Evolutionary conservation across 2,888 invertebrate genomes (phyloP).

Genomic region (Galerucella nymphaeae): DNA sequence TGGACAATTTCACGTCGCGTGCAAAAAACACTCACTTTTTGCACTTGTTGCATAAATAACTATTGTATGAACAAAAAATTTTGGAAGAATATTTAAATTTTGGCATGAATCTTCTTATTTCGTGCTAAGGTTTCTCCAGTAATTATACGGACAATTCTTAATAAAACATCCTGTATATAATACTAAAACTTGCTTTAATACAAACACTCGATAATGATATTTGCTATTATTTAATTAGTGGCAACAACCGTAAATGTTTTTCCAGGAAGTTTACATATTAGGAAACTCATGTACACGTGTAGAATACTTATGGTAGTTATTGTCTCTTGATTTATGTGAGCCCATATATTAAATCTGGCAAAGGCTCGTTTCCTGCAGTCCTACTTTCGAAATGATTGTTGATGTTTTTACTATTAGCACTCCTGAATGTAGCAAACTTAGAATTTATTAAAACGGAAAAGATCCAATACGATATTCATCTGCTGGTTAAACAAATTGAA

Average conservation of each 20-base stretch:
- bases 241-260: constrained; percentile 20
- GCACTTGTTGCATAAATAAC: too few species aligned
- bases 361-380: constrained; percentile 16
- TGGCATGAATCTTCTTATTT: too few species aligned
- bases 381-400: constrained; percentile 9
- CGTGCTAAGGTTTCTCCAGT: too few species aligned
- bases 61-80: too few species aligned
- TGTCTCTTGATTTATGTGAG: constrained; percentile 26
- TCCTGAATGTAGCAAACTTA: not conserved
- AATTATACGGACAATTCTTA: not conserved
- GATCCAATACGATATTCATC: not conserved
- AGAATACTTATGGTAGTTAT: constrained; percentile 38
- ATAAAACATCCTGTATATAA: not conserved
- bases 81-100: too few species aligned
- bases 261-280: constrained; percentile 50
- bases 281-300: constrained; percentile 43
- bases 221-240: constrained; percentile 15
- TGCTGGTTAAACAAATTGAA: not conserved
- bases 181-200: not conserved
- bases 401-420: not conserved
- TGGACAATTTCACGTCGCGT: too few species aligned
- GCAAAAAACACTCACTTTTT: too few species aligned
- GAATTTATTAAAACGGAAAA: not conserved
- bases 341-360: constrained; percentile 24
- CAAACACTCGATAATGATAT: constrained; percentile 3